Evolutionary conservation across 2,888 invertebrate species (phyloP).

Genomic region (Scaptomyza caliginosa): DNA sequence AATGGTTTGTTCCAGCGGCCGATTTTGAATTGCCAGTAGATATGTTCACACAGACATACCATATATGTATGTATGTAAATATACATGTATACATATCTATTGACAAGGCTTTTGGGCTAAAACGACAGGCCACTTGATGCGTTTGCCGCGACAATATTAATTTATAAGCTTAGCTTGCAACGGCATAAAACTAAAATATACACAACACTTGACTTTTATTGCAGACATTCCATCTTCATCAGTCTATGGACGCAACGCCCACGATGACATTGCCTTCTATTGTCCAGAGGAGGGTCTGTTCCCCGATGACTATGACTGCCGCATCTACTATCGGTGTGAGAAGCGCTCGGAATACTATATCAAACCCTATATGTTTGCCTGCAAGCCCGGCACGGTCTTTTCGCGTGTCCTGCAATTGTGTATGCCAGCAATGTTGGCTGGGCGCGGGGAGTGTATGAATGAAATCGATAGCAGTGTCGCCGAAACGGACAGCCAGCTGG

Average conservation of each 20-base stretch:
- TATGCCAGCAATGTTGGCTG: constrained; percentile 89
- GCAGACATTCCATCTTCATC: constrained; percentile 69
- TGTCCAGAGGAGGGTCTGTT: constrained; percentile 90
- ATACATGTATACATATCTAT: constrained; percentile 14
- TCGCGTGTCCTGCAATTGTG: constrained; percentile 88
- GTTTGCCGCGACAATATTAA: constrained; percentile 45
- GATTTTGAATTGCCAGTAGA: constrained; percentile 55
- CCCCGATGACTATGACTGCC: constrained; percentile 89
- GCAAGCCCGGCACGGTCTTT: constrained; percentile 90
- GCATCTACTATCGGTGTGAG: constrained; percentile 90
- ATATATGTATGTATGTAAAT: not conserved
- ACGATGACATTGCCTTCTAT: constrained; percentile 81
- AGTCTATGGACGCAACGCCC: constrained; percentile 36
- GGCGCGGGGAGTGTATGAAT: constrained; percentile 87
- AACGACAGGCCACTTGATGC: constrained; percentile 25
- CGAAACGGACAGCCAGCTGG: constrained; percentile 51
- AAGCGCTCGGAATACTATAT: constrained; percentile 85
- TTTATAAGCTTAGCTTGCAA: constrained; percentile 50
- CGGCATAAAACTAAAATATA: constrained; percentile 26
- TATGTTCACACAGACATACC: not conserved
- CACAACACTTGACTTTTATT: constrained; percentile 49
- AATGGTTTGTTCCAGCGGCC: constrained; percentile 75
- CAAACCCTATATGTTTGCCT: constrained; percentile 88
- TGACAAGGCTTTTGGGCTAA: constrained; percentile 8
- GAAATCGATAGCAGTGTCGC: constrained; percentile 75